Evolutionary conservation across 2,888 invertebrate species (phyloP), one percentile per base, ranked within the genome.

Genomic region (Leptopterna dolabrata): DNA sequence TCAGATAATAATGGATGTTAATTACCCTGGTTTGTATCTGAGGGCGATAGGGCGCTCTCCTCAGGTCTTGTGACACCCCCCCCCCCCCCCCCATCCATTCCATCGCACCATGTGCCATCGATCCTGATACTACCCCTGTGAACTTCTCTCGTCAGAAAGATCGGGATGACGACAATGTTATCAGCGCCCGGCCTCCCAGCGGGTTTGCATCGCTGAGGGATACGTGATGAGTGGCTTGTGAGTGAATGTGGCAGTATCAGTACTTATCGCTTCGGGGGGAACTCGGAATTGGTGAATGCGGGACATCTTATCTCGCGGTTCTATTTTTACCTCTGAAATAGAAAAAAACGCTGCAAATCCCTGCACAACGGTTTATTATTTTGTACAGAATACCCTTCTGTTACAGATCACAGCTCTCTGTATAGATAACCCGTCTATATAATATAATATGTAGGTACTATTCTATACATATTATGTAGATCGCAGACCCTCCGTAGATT

Each of bases 1-100:
- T 70, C 55, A 19, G 70, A 70, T 70, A 70, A 70, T 70, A 70
- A 70, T 70, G 70, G 70, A 70, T 29, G 70, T 70, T 70, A 70
- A 70, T 70, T 70, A 70, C 70, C 47, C 47, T 47, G 29, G 70
- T 24, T 29, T 70, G 27, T 70, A 24, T 70, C n/a, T 70, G 70
- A 70, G 70, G 70, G 70, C 70, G 70, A 70, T 70, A 70, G 27
- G 70, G 70, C 70, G 13, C 24, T 70, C 4, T 70, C 70, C 24
- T 1, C 11, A 27, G 70, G 70, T 70, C 70, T 70, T 70, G 24
- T 70, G 70, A 4, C 29, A 6, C 70, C 70, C 29, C 24, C 6
- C 70, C 70, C 63, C 16, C 63, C 7, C 16, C 63, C 16, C 63
- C 16, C 63, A n/a, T 24, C 63, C 6, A 6, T 63, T 43, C n/a